A percentile compares a stretch with the other conserved stretches of the same genome.
Conservation (phyloP, 2,888 invertebrate species). For the Aporophyla nigra region DNA sequence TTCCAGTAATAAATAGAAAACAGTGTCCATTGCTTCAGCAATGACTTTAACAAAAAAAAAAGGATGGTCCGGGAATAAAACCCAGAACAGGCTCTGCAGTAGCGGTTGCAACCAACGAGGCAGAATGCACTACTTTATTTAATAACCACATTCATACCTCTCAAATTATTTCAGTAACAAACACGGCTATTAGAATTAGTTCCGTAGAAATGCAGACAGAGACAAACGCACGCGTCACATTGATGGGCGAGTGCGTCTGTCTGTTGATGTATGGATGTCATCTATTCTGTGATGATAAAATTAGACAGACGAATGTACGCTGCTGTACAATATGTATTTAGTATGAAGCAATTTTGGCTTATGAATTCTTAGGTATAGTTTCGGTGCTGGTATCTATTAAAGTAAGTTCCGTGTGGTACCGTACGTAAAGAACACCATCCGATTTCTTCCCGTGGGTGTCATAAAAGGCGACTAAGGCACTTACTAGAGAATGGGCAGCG, state of each 20-base stretch:
- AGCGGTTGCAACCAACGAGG: no score
- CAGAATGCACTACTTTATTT: not conserved
- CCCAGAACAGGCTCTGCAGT: no score
- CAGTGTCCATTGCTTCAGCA: no score
- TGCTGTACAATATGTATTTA: slow-evolving; percentile 14
- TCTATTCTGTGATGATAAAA: slow-evolving; percentile 64
- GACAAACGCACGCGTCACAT: slow-evolving; percentile 67
- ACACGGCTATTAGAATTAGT: slow-evolving; percentile 59
- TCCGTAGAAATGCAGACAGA: slow-evolving; percentile 59
- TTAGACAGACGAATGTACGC: slow-evolving; percentile 46
- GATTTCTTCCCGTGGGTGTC: no score
- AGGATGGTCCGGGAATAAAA: no score
- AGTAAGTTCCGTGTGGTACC: no score
- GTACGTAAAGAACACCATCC: no score
- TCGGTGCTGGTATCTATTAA: no score
- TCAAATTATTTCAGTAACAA: slow-evolving; percentile 55
- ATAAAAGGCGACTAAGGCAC: no score
- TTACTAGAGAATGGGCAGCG: no score
- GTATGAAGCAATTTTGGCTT: not conserved
- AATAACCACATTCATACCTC: slow-evolving; percentile 21
- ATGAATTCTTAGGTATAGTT: not conserved
- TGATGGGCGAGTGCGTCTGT: slow-evolving; percentile 66
- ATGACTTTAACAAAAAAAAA: no score
- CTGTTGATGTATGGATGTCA: slow-evolving; percentile 67
- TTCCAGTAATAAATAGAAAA: no score